Base-by-base conservation (phyloP, 2,113 vertebrate species). In the Vanacampus margaritifer region DNA sequence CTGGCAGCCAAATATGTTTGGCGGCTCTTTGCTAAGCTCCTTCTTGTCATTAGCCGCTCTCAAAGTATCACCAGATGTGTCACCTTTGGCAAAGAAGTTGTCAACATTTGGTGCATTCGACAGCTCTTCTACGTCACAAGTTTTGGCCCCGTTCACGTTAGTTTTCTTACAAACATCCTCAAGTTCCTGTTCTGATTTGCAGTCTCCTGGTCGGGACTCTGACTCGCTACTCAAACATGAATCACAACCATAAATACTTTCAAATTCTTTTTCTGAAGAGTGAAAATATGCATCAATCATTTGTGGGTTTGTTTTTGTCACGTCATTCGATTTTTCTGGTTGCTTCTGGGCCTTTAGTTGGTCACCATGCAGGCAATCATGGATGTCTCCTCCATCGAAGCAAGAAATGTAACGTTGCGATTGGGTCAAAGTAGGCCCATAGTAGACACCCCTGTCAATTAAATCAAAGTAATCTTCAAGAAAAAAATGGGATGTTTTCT, bases 381-480 rank as follows among this genome's bases (percentile, higher is more conserved):
- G 74, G 32, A 90, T 66, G 45, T 88, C 89, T 14, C 89, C 89
- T 0, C 88, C 89, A 5, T 90, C 89, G 1, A 89, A 90, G 64
- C 88, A 89, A 13, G 89, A 90, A 54, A 87, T 79, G 67, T 90
- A 89, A 24, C 2, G 23, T 3, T 2, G 71, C 35, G 73, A 84
- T 45, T 80, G 78, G 3, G 68, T 32, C 35, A 78, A 84, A 1
- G 21, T 9, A 1, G 68, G 66, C 56, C 76, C 73, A 0, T 58
- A 39, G 64, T 28, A 63, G 58, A 88, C 87, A 2, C 11, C 60
- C 50, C 69, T 81, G 69, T 90, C 89, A 26, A 90, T 88, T 0
- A 90, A 72, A 76, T 87, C 83, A 61, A 89, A 88, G 50, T 78
- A 85, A 46, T 85, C 70, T 37, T 86, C 81, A 21, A 79, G 65